Evolutionary conservation across 2,113 vertebrate genomes (phyloP), one percentile per base, ranked within the genome.

Genomic region (Zosterops japonicus): DNA sequence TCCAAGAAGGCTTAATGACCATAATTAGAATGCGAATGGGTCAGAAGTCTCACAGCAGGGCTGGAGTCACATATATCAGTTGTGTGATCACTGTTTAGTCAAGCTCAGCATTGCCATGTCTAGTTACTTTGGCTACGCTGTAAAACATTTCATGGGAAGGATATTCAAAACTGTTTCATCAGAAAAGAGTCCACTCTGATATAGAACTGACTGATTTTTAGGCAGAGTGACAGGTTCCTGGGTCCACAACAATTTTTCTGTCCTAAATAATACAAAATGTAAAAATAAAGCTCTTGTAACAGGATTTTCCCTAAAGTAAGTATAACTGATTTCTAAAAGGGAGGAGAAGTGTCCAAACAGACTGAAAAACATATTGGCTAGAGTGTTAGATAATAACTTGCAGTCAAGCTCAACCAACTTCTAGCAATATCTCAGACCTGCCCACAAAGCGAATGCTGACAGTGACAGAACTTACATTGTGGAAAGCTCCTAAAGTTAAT

Each of bases 271-370:
- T 72, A 80, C 64, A 87, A 75, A 86, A 72, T 15, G 17, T 88
- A 83, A 95, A 92, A 94, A 10, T 33, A 89, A 72, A 83, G 14
- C 20, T 72, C 56, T 89, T 83, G 44, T 28, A 82, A 70, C 55
- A 84, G 29, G 20, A 53, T 94, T 95, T 96, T 96, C 87, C 91
- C 79, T 61, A 59, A 60, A 85, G 75, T 57, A 91, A 93, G 84
- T 88, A 60, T 24, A 89, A 71, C 29, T 22, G 47, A 64, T 77
- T 91, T 76, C 89, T 88, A 69, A 83, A 95, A 86, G 20, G 25
- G 60, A 93, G 42, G 35, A 76, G 61, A 86, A 94, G 64, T 3
- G 12, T 95, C 75, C 82, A 93, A 92, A 82, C 8, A 85, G 47
- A 74, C 35, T 22, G 9, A 63, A 86, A 83, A 89, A 76, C 93